Evolutionary conservation across 2,888 invertebrate genomes (phyloP), one percentile per base, ranked within the genome.

Genomic region (Orthonevra nobilis): DNA sequence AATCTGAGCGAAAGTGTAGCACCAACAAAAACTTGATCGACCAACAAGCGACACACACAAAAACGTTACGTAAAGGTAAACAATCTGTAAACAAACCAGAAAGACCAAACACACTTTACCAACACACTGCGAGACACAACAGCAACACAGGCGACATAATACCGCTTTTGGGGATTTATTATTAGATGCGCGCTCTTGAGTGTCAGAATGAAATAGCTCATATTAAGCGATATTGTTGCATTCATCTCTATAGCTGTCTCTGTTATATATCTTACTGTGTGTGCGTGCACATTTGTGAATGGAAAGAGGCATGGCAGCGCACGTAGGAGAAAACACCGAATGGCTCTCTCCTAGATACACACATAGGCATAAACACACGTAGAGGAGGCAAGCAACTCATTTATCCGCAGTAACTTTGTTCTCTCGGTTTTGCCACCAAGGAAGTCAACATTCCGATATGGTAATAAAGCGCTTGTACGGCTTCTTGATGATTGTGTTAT

Each of bases 31-130:
- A 72, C 54, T 48, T 56, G 73, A 60, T 61, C 56, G 36, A 30
- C 48, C 32, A 58, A 72, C 68, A 68, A 79, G 79, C 72, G 66
- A 68, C 61, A 73, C 36, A 66, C 60, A 72, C 73, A 73, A 73
- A 48, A 46, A 15, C 66, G 44, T 81, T 81, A 75, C 73, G 63
- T 82, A 81, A 81, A 79, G 63, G 81, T 82, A 81, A 82, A 81
- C 82, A 73, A 77, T 69, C 60, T 48, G 75, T 75, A 75, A 73
- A 74, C 81, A 81, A 81, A 73, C 79, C 52, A n/a, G n/a, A n/a
- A n/a, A n/a, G n/a, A n/a, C 66, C 54, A 75, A 77, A 63, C 46
- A 46, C 46, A 66, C 9, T 14, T 9, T 17, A 17, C 15, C 26
- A 12, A 63, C 50, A 42, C 20, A 61, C 36, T 1, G 15, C 28